Conservation (phyloP, 1,140 invertebrate species). For the Caenorhabditis inopinata region DNA sequence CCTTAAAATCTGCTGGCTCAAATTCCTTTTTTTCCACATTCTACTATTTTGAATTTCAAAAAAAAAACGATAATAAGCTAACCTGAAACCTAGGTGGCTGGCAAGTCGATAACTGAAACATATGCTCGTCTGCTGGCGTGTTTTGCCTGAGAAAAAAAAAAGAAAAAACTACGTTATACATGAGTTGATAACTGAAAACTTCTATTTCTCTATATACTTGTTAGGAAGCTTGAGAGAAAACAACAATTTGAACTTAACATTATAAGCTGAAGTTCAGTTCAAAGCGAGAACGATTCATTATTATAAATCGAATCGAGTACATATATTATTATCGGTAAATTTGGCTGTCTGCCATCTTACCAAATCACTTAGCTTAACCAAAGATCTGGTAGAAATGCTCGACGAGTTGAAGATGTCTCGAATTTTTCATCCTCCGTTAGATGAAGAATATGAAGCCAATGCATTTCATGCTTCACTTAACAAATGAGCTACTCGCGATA, state of each 20-base stretch:
- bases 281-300: no score
- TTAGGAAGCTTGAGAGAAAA: no score
- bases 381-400: not conserved
- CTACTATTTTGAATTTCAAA: no score
- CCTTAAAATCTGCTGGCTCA: no score
- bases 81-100: slow-evolving; percentile 15
- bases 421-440: no score
- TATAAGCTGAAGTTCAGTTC: not conserved
- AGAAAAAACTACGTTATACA: not conserved
- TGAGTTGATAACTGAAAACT: not conserved
- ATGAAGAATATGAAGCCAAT: no score
- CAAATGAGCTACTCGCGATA: no score
- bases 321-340: not conserved
- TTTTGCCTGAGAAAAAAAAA: not conserved
- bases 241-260: slow-evolving; percentile 11
- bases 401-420: not conserved
- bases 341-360: no score
- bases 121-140: not conserved
- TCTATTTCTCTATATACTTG: not conserved
- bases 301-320: no score
- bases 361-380: no score
- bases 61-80: slow-evolving; percentile 13
- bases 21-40: no score
- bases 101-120: not conserved
- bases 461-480: no score